Evolutionary conservation across 2,888 invertebrate species (phyloP), one percentile per base, ranked within the genome.

Genomic region (Ectemnius lituratus): DNA sequence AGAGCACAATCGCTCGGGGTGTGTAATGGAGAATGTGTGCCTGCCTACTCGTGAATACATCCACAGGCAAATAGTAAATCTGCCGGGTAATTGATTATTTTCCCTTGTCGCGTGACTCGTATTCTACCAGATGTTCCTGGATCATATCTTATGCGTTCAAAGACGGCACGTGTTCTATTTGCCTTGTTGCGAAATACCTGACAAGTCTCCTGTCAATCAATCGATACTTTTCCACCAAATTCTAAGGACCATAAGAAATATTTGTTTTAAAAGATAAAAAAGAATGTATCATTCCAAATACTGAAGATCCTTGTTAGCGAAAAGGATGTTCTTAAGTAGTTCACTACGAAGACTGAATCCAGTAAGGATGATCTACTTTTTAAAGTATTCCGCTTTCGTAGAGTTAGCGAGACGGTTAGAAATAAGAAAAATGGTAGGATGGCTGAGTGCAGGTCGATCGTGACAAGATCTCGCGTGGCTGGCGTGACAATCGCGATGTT

Each of bases 81-180:
- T 60, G 28, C 62, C 23, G 27, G 63, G 56, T 58, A 58, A 52
- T 66, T 69, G 79, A 82, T 73, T 76, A 76, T 73, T 79, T 82
- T 65, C 61, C 52, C 63, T 23, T 68, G 60, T 65, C 61, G 58
- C 67, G 73, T 61, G 67, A 58, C 71, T 66, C 65, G 63, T 79
- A 72, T 82, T 70, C 65, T 52, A 45, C 72, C 63, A 73, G 72
- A 79, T 68, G 82, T 76, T 69, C 69, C 58, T 69, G 67, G 71
- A 67, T 64, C 71, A 66, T 74, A 82, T 72, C 71, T 67, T 58
- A 67, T 37, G 1, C 2, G 52, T 11, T 52, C 16, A 71, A 37
- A 37, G 68, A 66, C 67, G 80, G 82, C 82, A 81, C 82, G 80
- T 82, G 80, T 81, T 81, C 80, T 73, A 73, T 76, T 66, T 73